Evolutionary conservation across 2,797 vertebrate species (phyloP), one percentile per base, ranked within the genome.

Genomic region (Pseudomugil tenellus): DNA sequence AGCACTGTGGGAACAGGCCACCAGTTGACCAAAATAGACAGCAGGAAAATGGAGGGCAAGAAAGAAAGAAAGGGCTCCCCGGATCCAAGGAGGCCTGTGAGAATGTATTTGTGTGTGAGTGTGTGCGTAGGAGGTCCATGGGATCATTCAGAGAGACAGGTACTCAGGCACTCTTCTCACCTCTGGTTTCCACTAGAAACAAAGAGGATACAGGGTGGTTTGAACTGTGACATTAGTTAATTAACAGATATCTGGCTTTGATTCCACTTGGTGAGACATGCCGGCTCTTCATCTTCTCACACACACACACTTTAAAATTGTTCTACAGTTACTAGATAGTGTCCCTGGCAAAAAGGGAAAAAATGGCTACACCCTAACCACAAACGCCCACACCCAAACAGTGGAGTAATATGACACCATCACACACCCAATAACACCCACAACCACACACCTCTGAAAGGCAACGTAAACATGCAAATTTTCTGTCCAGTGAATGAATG

Each of bases 11-110:
- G 94, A 94, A 95, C 93, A 56, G 84, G 85, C 91, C 87, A 88
- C 90, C 87, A 88, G 87, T 92, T 92, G 92, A 94, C 93, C 88
- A 93, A 94, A 94, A 95, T 94, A 94, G 93, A 93, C 90, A 89
- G 89, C 87, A 90, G 85, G 88, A 91, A 91, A 91, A 90, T 87
- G 87, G 88, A 90, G 87, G 87, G 90, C 91, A 90, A 89, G 86
- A 89, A 87, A 87, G 85, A 86, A 87, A 86, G 87, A 91, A 87
- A 88, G 84, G 87, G 73, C 87, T 92, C 86, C 74, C 83, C 84
- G 81, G 76, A 69, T 90, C 85, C 80, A 78, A 89, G 85, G 83
- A 84, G 79, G 80, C 81, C 60, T 67, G 74, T 81, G 71, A 66
- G 81, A 82, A 76, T 65, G 71, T 80, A 67, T 75, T 80, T 79